These are phyloP conservation scores for Trochalopteron elliotii DNA, from an alignment of 2,113 vertebrate genomes.

Conservation along the genomic window DNA sequence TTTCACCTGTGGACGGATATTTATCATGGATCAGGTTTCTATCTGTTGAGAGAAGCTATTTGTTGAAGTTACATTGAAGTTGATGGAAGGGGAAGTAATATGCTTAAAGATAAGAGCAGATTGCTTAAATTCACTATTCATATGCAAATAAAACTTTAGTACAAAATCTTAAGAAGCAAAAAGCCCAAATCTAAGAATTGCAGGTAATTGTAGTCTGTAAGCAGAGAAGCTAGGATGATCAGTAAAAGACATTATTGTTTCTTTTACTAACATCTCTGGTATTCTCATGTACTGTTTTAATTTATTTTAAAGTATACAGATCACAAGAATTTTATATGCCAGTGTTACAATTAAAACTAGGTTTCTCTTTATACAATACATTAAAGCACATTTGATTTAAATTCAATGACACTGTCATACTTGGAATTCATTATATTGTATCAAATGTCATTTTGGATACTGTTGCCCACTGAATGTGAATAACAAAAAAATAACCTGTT, in stretches of 20 bases:
- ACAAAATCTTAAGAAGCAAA: neutral
- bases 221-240: neutral
- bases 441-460: neutral
- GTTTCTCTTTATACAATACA: neutral
- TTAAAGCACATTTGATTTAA: neutral
- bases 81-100: neutral
- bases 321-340: neutral
- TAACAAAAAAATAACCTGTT: neutral
- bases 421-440: neutral
- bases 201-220: neutral
- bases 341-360: neutral
- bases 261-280: neutral
- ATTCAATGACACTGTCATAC: neutral
- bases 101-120: neutral
- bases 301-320: neutral
- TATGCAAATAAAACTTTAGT: neutral
- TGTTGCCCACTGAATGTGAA: neutral
- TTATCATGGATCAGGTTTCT: neutral
- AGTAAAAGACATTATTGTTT: neutral
- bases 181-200: neutral
- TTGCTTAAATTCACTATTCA: neutral
- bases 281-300: neutral
- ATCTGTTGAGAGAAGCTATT: neutral
- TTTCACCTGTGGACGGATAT: neutral
- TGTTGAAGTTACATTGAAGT: neutral